Evolutionary conservation across 2,888 invertebrate species (phyloP).

Genomic region (Calliphora vomitoria): DNA sequence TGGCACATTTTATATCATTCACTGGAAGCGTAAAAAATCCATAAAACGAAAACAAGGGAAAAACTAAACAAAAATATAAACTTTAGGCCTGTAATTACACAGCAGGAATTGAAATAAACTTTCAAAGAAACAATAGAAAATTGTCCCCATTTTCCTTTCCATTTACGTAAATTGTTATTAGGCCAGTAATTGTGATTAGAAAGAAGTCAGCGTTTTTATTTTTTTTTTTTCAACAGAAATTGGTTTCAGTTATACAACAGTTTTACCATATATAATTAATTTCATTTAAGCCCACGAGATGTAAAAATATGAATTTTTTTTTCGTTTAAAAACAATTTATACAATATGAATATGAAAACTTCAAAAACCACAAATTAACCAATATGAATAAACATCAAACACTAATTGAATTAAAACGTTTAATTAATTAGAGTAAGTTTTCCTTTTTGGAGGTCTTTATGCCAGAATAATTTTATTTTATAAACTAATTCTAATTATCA

Average conservation of each 20-base stretch:
- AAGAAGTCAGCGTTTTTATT: not conserved
- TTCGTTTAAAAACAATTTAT: not conserved
- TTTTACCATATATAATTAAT: not conserved
- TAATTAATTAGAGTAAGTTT: not conserved
- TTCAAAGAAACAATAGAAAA: conserved; percentile 4
- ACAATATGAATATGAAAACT: not conserved
- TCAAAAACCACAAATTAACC: not conserved
- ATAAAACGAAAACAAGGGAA: conserved; percentile 11
- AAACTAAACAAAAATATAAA: conserved; percentile 12
- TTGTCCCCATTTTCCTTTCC: conserved; percentile 1
- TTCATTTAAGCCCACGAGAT: not conserved
- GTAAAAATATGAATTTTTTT: not conserved
- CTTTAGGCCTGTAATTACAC: conserved; percentile 34
- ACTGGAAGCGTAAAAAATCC: conserved; percentile 8
- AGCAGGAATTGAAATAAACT: conserved; percentile 33
- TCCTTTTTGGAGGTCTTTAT: not conserved
- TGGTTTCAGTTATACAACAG: not conserved
- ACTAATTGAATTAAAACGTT: conserved; percentile 5
- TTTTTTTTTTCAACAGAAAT: not conserved
- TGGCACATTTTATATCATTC: conserved; percentile 79
- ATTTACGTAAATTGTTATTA: not conserved
- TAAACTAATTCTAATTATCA: not conserved
- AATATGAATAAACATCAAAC: not conserved
- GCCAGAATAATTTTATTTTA: not conserved
- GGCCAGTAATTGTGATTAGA: not conserved